Conservation (phyloP, 1,140 invertebrate species). For the Drosophila orosa region DNA sequence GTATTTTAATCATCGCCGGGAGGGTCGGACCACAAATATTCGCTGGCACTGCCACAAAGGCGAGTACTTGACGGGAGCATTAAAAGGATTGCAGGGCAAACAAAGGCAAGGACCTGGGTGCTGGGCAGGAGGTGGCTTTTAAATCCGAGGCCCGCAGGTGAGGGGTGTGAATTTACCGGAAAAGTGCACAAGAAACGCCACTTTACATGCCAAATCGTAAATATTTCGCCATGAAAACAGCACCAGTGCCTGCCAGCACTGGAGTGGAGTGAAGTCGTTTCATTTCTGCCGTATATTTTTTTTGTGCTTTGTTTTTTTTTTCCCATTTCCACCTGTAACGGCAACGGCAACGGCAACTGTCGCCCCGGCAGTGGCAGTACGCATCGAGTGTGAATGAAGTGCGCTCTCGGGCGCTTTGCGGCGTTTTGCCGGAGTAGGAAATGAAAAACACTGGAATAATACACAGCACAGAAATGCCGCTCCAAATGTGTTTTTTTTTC, state of each 20-base stretch:
- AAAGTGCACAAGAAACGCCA: slow-evolving; percentile 80
- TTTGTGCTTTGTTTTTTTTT: slow-evolving; percentile 8
- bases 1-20: slow-evolving; percentile 44
- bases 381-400: slow-evolving; percentile 82
- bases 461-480: slow-evolving; percentile 57
- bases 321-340: slow-evolving; percentile 19
- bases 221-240: slow-evolving; percentile 79
- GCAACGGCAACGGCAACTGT: slow-evolving; percentile 40
- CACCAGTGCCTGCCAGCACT: slow-evolving; percentile 26
- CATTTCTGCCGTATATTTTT: slow-evolving; percentile 34
- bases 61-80: slow-evolving; percentile 63
- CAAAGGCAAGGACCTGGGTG: slow-evolving; percentile 49
- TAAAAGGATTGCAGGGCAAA: slow-evolving; percentile 72
- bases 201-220: slow-evolving; percentile 81
- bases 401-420: slow-evolving; percentile 75
- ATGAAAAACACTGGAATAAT: slow-evolving; percentile 55
- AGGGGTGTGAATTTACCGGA: slow-evolving; percentile 60
- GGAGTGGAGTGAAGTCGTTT: slow-evolving; percentile 39
- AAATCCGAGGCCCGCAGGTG: slow-evolving; percentile 36
- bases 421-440: slow-evolving; percentile 72
- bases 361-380: slow-evolving; percentile 48
- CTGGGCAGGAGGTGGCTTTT: slow-evolving; percentile 53
- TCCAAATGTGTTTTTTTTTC: slow-evolving; percentile 59
- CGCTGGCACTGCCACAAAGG: slow-evolving; percentile 13
- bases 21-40: slow-evolving; percentile 18